Evolutionary conservation across 2,113 vertebrate species (phyloP).

Genomic region (Seriola aureovittata): DNA sequence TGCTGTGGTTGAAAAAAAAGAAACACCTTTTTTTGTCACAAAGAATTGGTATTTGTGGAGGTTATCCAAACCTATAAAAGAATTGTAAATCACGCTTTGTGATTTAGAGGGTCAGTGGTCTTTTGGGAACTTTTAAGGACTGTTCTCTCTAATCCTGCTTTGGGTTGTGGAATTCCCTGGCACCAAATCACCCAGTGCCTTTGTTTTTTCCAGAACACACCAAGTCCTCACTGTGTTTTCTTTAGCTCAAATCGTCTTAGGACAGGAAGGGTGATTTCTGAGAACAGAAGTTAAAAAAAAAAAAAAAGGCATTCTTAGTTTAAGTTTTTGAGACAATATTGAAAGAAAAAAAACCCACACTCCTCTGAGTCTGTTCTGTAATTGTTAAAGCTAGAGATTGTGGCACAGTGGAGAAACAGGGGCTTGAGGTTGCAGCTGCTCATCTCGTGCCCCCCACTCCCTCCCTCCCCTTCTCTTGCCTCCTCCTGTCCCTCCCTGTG

Average conservation of each 20-base stretch:
- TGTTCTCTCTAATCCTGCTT: slow-evolving; percentile 71
- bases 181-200: slow-evolving; percentile 68
- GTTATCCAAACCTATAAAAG: slow-evolving; percentile 41
- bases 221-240: slow-evolving; percentile 41
- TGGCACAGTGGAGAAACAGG: slow-evolving; percentile 66
- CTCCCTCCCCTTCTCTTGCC: slow-evolving; percentile 41
- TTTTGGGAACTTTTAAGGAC: slow-evolving; percentile 64
- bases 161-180: slow-evolving; percentile 78
- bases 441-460: slow-evolving; percentile 57
- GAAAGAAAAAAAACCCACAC: background rate
- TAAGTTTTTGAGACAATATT: background rate
- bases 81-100: slow-evolving; percentile 54
- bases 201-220: slow-evolving; percentile 64
- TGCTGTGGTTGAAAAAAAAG: slow-evolving; percentile 42
- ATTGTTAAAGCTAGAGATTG: slow-evolving; percentile 70
- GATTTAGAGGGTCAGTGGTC: slow-evolving; percentile 41
- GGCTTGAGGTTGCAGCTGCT: slow-evolving; percentile 84
- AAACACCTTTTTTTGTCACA: background rate
- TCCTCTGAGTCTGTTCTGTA: slow-evolving; percentile 25
- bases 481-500: slow-evolving; percentile 60
- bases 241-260: slow-evolving; percentile 43
- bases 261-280: slow-evolving; percentile 24
- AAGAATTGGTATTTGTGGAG: slow-evolving; percentile 17
- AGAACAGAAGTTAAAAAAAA: background rate
- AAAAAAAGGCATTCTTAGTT: slow-evolving; percentile 10